Evolutionary conservation across 2,113 vertebrate genomes (phyloP).

Genomic region (Rhynchopsitta pachyrhyncha): DNA sequence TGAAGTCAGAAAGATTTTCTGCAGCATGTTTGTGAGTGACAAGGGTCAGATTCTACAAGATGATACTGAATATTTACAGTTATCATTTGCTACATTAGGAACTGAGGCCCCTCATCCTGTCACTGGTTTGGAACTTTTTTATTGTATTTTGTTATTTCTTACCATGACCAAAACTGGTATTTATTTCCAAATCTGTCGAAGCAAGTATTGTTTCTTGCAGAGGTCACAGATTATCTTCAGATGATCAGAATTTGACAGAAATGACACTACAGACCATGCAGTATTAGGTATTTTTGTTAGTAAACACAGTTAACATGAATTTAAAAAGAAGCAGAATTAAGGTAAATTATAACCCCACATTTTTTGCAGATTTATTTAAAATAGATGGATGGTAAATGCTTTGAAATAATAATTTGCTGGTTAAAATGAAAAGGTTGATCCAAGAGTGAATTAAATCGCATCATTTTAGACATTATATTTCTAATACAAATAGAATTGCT

Average conservation of each 20-base stretch:
- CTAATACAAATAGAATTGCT: slow-evolving; percentile 35
- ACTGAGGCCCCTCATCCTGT: background rate
- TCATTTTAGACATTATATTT: slow-evolving; percentile 46
- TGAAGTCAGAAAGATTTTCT: slow-evolving; percentile 1
- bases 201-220: background rate
- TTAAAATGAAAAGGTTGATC: slow-evolving; percentile 52
- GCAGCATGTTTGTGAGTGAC: background rate
- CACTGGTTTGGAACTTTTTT: background rate
- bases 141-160: background rate
- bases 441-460: slow-evolving; percentile 45
- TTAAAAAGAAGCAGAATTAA: slow-evolving; percentile 12
- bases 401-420: slow-evolving; percentile 47
- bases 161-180: background rate
- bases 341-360: background rate
- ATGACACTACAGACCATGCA: background rate
- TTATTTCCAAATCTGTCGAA: background rate
- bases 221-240: background rate
- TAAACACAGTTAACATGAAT: background rate
- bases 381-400: background rate
- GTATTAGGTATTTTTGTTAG: background rate
- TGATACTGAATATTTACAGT: background rate
- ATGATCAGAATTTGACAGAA: background rate
- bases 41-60: background rate
- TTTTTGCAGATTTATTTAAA: slow-evolving; percentile 48
- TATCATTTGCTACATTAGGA: background rate